These are phyloP conservation scores for Camponotus floridanus DNA, from an alignment of 1,140 invertebrate genomes.

Conservation along the genomic window DNA sequence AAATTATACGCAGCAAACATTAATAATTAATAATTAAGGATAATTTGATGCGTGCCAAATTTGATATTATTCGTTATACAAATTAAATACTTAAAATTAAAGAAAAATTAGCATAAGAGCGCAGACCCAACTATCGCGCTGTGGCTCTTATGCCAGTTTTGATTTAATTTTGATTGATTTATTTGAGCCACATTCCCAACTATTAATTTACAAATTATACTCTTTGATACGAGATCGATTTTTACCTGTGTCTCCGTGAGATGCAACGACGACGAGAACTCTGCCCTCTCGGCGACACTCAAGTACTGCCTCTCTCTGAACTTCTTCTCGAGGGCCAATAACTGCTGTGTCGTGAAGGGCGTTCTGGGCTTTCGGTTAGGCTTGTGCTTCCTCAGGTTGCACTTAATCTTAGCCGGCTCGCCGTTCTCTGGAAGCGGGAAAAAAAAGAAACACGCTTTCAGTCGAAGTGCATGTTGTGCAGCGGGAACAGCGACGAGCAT, in stretches of 20 bases:
- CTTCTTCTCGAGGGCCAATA: constrained; percentile 97
- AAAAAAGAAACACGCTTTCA: constrained; percentile 47
- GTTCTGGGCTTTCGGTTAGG: constrained; percentile 98
- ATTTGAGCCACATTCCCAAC: too few species aligned
- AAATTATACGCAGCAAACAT: not conserved
- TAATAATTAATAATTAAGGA: not conserved
- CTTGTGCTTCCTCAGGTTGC: constrained; percentile 97
- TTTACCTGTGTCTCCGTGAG: constrained; percentile 97
- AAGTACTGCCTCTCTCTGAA: constrained; percentile 98
- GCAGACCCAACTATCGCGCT: too few species aligned
- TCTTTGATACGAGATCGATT: not conserved
- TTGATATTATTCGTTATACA: not conserved
- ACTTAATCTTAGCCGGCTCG: constrained; percentile 94
- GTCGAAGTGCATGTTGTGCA: constrained; percentile 53
- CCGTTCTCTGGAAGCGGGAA: constrained; percentile 87
- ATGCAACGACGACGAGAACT: constrained; percentile 97
- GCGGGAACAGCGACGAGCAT: constrained; percentile 46
- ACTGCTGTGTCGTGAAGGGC: constrained; percentile 98
- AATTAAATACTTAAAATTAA: not conserved
- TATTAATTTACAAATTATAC: too few species aligned
- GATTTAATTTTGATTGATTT: too few species aligned
- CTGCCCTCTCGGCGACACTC: constrained; percentile 97
- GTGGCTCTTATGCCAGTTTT: too few species aligned
- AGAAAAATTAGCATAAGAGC: too few species aligned
- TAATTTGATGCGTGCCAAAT: not conserved